Evolutionary conservation across 2,888 invertebrate species (phyloP), one percentile per base, ranked within the genome.

Genomic region (Ceraclea dissimilis): DNA sequence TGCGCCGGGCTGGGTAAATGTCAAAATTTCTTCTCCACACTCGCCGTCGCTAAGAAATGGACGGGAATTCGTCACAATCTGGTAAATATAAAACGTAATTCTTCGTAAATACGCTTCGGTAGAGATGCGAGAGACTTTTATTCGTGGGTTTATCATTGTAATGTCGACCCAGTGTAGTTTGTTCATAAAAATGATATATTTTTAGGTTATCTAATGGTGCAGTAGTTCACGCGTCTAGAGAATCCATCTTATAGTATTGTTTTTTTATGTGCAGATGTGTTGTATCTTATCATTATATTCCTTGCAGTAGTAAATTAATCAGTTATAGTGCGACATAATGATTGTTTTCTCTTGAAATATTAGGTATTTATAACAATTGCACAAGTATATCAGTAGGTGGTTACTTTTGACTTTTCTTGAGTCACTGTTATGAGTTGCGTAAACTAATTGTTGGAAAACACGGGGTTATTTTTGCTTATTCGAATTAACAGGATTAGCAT

Each of bases 1-100:
- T 26, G 26, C 21, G 49, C 52, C 57, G 51, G 57, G 54, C 50
- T 54, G 54, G 51, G 33, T 57, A 58, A 58, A 58, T 58, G 57
- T 58, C 57, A 58, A 54, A 54, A 54, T 44, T 2, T 58, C 39
- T 21, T 39, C 16, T 11, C 16, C 16, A 20, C 16, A 47, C 34
- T 21, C 31, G 33, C 47, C 20, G 39, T 44, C 43, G 47, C 33
- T 56, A 50, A 58, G 16, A 50, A 51, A 58, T 58, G 57, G 57
- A 57, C 50, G 50, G 33, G 34, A 54, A 48, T 54, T 16, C 48
- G 18, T 19, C 26, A 22, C 54, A 54, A 54, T 50, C 57, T 17
- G 57, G 57, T 58, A 43, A 44, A 20, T 57, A 19, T 49, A 22
- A 51, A 16, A 11, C n/a, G n/a, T n/a, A n/a, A n/a, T n/a, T n/a